Evolutionary conservation across 2,888 invertebrate genomes (phyloP).

Genomic region (Drosophila multiciliata): DNA sequence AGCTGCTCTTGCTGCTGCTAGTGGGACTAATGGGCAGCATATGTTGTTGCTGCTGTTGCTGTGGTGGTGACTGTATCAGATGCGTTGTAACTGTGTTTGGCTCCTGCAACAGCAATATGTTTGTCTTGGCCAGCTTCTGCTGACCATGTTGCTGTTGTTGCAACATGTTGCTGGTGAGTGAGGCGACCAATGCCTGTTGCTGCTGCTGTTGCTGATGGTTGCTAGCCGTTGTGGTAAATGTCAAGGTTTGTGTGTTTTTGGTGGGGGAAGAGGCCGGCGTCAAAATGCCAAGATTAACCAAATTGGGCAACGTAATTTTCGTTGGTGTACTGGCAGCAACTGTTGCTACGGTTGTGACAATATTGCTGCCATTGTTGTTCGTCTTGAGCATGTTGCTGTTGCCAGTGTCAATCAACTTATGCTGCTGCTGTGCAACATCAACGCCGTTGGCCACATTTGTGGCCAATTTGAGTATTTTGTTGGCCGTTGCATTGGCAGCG

Average conservation of each 20-base stretch:
- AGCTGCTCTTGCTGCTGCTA: constrained; percentile 80
- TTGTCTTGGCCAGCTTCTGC: constrained; percentile 66
- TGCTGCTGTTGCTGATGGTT: constrained; percentile 75
- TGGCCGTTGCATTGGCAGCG: constrained; percentile 84
- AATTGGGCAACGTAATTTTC: constrained; percentile 84
- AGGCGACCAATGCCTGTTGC: constrained; percentile 71
- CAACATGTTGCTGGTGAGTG: constrained; percentile 66
- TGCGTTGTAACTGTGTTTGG: constrained; percentile 54
- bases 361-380: constrained; percentile 45
- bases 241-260: constrained; percentile 83
- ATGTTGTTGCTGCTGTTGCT: constrained; percentile 68
- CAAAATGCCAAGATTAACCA: constrained; percentile 86
- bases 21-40: constrained; percentile 85
- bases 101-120: constrained; percentile 66
- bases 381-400: constrained; percentile 42
- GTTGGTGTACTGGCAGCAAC: constrained; percentile 66
- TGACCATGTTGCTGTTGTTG: constrained; percentile 46
- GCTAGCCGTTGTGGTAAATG: constrained; percentile 77
- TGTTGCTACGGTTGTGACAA: constrained; percentile 36
- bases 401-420: constrained; percentile 56
- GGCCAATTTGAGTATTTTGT: constrained; percentile 84
- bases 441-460: constrained; percentile 82
- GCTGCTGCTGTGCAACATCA: constrained; percentile 74
- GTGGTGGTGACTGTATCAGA: constrained; percentile 64
- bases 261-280: constrained; percentile 86